phyloP scores from a whole-genome alignment of 2,888 invertebrate genomes.

The Drosophila algonquin region DNA sequence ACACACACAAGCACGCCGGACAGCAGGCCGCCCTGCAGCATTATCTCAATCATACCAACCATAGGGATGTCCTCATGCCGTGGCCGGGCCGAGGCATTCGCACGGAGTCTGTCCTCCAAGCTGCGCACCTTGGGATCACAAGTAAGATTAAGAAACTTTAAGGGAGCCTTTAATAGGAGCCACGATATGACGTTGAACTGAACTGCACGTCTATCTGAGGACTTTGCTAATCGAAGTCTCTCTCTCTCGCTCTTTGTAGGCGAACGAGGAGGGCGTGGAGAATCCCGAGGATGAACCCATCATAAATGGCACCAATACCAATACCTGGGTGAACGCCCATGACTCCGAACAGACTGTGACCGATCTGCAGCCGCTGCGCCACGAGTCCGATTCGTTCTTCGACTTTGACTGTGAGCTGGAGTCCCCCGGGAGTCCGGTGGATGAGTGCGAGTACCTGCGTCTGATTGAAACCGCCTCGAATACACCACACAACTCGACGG shows the following conservation, averaged over 20 bases:
- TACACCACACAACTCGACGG: slow-evolving; percentile 84
- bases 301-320: slow-evolving; percentile 79
- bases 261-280: slow-evolving; percentile 72
- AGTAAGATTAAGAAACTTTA: slow-evolving; percentile 53
- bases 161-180: background rate
- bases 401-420: slow-evolving; percentile 88
- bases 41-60: slow-evolving; percentile 88
- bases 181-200: background rate
- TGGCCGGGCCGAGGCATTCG: slow-evolving; percentile 92
- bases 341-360: slow-evolving; percentile 82
- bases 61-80: slow-evolving; percentile 90
- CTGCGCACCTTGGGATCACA: slow-evolving; percentile 88
- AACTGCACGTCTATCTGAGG: slow-evolving; percentile 19
- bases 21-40: slow-evolving; percentile 87
- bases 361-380: slow-evolving; percentile 85
- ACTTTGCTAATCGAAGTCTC: background rate
- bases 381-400: slow-evolving; percentile 86
- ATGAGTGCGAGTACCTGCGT: slow-evolving; percentile 86
- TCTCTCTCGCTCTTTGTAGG: slow-evolving; percentile 50
- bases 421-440: slow-evolving; percentile 89
- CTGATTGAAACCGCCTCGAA: slow-evolving; percentile 85
- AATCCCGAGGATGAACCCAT: slow-evolving; percentile 81
- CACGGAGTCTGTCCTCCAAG: slow-evolving; percentile 90
- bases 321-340: slow-evolving; percentile 82
- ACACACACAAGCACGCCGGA: slow-evolving; percentile 80